Base-by-base conservation (phyloP, 1,140 invertebrate species). In the Hylaeus volcanicus region DNA sequence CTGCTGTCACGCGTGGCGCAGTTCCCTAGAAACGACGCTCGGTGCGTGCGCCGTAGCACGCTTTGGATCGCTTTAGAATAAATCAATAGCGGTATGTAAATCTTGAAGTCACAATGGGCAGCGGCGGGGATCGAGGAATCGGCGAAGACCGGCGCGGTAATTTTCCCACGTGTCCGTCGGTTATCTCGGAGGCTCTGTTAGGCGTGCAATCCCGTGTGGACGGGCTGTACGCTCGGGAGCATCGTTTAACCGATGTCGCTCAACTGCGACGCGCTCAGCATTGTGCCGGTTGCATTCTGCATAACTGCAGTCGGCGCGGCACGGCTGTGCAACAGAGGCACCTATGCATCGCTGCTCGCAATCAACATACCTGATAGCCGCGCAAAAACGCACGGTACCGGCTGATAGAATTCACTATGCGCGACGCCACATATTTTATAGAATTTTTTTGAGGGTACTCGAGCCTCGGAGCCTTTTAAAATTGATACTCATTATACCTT, bases 181-280 rank as follows among this genome's bases (percentile, higher is more conserved):
- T 86, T 81, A 86, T 86, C 81, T 66, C 39, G 71, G 26, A 26
- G 26, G 53, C 60, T 73, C 63, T 70, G 61, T n/a, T 58, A 2
- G 39, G 2, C 14, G 56, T 68, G 63, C 82, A 73, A 83, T 72
- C 61, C 68, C 71, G 58, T 77, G 72, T 14, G 60, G 60, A 63
- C 37, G 58, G 26, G 58, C 26, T 60, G 5, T 37, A 60, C 69
- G 76, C 74, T 77, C 85, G 68, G 61, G 63, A 85, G 83, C 84
- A 79, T 86, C 85, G 85, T 83, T 86, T 86, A 86, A 86, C 85
- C 84, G 81, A 86, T 86, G 85, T 86, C 85, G 85, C 85, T 86
- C 85, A 86, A 86, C 81, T 37, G 60, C 79, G 74, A 66, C 63
- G 71, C 65, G 37, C 66, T 60, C 58, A 53, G 83, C 61, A 69